Base-by-base conservation (phyloP, 2,113 vertebrate genomes). In the Caracal caracal region DNA sequence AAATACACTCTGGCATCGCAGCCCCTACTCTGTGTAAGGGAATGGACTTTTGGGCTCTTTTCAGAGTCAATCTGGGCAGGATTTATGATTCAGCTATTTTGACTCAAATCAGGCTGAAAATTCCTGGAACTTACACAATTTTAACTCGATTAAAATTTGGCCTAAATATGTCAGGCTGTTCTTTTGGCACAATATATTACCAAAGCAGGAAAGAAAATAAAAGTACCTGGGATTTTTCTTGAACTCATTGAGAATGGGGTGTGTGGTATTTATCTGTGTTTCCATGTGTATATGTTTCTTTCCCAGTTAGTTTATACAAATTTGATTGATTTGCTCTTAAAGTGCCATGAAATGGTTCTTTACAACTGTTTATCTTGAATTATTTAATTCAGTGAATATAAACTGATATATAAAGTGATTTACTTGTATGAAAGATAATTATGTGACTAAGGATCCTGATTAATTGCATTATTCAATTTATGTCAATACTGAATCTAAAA, bases 401-500 rank as follows among this genome's bases (percentile, higher is more conserved):
- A 97, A 92, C 71, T 59, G 79, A 94, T 76, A 40, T 37, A 94
- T 88, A 96, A 90, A 95, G 88, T 91, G 30, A 97, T 93, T 93
- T 85, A 86, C 66, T 88, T 88, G 19, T 78, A 80, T 96, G 82
- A 89, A 96, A 94, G 71, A 88, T 85, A 97, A 95, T 96, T 96
- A 96, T 61, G 10, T 81, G 56, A 91, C 66, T 95, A 61, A 93
- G 94, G 91, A 95, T 79, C 16, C 61, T 75, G 85, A 94, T 95
- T 95, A 98, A 97, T 88, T 88, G 56, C n/a, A 83, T 96, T 96
- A 91, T 95, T 96, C 63, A 93, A 5, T 91, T 95, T 53, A 70
- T 2, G 0, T 93, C 78, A 88, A 35, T 85, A 61, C 53, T 84
- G 35, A 93, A 92, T 86, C 70, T 79, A 85, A 96, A 95, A 61